Percentiles rank a stretch among this genome's conserved stretches.
Conservation (phyloP, 1,140 invertebrate genomes). For the Atopsyche davidsoni region DNA sequence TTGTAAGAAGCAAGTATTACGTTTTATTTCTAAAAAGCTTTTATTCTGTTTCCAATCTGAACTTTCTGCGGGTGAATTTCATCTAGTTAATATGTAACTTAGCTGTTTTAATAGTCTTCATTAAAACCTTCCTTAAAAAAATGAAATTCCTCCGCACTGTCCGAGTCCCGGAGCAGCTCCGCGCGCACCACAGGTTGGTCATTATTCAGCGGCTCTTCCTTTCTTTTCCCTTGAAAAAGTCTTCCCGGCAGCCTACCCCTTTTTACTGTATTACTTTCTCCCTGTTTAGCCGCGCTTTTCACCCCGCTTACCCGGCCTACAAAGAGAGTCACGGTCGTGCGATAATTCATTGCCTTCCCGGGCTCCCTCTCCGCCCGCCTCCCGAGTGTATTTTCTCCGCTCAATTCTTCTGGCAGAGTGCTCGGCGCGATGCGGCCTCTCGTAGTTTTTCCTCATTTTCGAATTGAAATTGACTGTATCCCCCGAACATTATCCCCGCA, state of each 20-base stretch:
- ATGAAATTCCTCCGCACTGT: not conserved
- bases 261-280: slow-evolving; percentile 30
- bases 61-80: too few relatives aligned
- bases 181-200: slow-evolving; percentile 28
- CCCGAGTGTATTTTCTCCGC: slow-evolving; percentile 30
- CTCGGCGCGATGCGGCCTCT: slow-evolving; percentile 23
- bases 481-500: slow-evolving; percentile 29
- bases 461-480: slow-evolving; percentile 30
- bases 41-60: too few relatives aligned
- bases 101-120: not conserved
- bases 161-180: not conserved
- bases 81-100: too few relatives aligned
- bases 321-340: slow-evolving; percentile 30
- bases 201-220: slow-evolving; percentile 25
- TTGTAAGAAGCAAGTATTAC: too few relatives aligned
- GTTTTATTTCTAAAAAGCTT: too few relatives aligned
- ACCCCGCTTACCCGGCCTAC: slow-evolving; percentile 24
- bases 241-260: slow-evolving; percentile 13
- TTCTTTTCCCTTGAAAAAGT: slow-evolving; percentile 10
- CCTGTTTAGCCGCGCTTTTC: slow-evolving; percentile 28
- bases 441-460: slow-evolving; percentile 28
- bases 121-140: not conserved
- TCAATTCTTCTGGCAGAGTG: slow-evolving; percentile 30
- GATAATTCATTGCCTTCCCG: slow-evolving; percentile 30
- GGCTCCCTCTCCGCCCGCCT: slow-evolving; percentile 28